Percentiles rank a stretch among this genome's conserved stretches.
phyloP scores from a whole-genome alignment of 2,113 vertebrate species.

The Puma concolor region DNA sequence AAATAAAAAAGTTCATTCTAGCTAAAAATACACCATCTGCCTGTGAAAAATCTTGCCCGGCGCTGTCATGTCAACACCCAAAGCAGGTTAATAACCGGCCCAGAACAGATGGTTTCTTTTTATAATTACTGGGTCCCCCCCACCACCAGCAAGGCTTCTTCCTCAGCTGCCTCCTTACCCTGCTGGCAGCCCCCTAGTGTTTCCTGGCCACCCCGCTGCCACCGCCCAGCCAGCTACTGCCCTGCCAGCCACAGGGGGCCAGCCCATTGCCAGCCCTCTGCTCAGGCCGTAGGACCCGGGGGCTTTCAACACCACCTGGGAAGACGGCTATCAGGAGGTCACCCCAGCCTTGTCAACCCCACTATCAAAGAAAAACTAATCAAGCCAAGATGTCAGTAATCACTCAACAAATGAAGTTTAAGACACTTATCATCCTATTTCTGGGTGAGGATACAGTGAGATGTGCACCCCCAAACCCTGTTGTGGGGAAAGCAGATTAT shows the following conservation, averaged over 20 bases:
- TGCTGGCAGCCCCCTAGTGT: slow-evolving; percentile 24
- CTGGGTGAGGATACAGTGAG: not conserved
- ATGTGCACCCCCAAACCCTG: too few species aligned
- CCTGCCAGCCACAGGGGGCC: not conserved
- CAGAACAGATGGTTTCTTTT: slow-evolving; percentile 77
- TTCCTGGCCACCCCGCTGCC: not conserved
- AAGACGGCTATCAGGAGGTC: not conserved
- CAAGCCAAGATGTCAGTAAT: not conserved
- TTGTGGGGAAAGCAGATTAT: not conserved
- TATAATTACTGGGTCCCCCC: slow-evolving; percentile 59
- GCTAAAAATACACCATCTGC: slow-evolving; percentile 73
- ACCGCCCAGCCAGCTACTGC: not conserved
- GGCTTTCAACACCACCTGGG: not conserved
- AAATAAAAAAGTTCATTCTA: not conserved
- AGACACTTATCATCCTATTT: not conserved
- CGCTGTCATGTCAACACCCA: slow-evolving; percentile 49
- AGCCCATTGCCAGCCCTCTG: not conserved
- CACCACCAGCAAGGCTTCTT: slow-evolving; percentile 1
- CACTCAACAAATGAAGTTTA: not conserved
- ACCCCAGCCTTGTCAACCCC: not conserved
- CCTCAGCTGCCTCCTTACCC: slow-evolving; percentile 58
- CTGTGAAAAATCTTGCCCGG: slow-evolving; percentile 61
- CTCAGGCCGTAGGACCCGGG: not conserved
- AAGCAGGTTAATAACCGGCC: slow-evolving; percentile 72
- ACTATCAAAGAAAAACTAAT: not conserved